Conservation (phyloP, 2,888 invertebrate species). For the Nephrotoma guestfalica region DNA sequence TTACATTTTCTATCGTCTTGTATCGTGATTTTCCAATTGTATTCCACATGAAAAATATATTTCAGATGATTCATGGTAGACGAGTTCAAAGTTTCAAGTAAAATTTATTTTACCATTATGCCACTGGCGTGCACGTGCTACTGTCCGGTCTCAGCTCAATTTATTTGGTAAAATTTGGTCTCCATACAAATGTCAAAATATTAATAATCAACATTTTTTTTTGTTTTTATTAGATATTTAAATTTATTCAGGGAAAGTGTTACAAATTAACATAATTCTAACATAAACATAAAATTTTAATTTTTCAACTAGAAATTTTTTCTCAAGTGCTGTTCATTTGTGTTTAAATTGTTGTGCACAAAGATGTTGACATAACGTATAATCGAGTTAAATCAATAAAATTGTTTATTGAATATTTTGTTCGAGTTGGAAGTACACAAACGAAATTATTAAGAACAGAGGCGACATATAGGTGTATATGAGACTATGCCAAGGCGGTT, state of each 20-base stretch:
- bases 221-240: background rate
- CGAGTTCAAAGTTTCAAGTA: background rate
- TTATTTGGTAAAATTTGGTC: background rate
- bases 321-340: background rate
- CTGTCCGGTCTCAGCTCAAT: background rate
- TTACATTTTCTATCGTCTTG: background rate
- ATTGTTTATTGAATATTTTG: background rate
- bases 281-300: background rate
- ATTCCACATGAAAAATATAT: background rate
- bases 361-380: background rate
- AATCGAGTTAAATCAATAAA: background rate
- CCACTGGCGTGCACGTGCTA: background rate
- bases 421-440: background rate
- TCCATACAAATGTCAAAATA: background rate
- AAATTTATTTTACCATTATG: background rate
- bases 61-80: background rate
- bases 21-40: background rate
- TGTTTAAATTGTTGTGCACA: background rate
- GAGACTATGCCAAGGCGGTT: background rate
- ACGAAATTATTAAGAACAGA: background rate
- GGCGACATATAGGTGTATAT: background rate
- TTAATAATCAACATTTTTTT: background rate
- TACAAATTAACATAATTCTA: background rate
- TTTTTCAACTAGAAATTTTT: background rate
- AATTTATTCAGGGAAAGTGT: background rate